Evolutionary conservation across 2,113 vertebrate genomes (phyloP), one percentile per base, ranked within the genome.

Genomic region (Hucho hucho): DNA sequence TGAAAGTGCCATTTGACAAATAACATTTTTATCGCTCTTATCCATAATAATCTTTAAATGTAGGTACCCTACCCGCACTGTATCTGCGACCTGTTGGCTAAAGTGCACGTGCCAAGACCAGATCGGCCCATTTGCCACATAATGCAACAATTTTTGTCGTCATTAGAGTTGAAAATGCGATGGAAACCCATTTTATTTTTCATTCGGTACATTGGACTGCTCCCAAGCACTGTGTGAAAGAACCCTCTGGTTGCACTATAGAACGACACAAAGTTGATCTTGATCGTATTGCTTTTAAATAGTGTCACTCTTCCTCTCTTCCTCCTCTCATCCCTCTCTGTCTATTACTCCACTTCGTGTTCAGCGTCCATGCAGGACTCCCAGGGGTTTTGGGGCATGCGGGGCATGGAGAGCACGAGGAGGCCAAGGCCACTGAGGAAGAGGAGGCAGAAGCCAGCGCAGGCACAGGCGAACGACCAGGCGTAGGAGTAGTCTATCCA

Each of bases 281-380:
- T 1, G 70, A 77, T 75, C 49, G 73, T 64, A 66, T 26, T 49
- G 47, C 14, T 68, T 61, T 16, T 72, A 59, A 74, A 22, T 67
- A 75, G 61, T n/a, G 63, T 79, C 69, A 22, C 56, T 64, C 22
- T 20, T 74, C 66, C 64, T 56, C 56, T 64, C 37, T 81, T 46
- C 49, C 5, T 32, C 49, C 6, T 43, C 5, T 24, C 12, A 14
- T 53, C 29, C 47, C 24, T 56, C 6, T 63, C 24, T 6, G 1
- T 63, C 49, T 14, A 4, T 91, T 87, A 93, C 85, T 93, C 90
- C 0, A 77, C 87, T 22, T 99, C 96, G 0, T 94, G 96, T 47
- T 98, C 96, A 0, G 97, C 96, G 0, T 99, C 98, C 96, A 98
- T 98, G 92, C 98, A 99, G 29, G 93, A 95, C 89, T 99, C 98